Conservation (phyloP, 1,140 invertebrate genomes). For the Trypoxylus dichotomus region DNA sequence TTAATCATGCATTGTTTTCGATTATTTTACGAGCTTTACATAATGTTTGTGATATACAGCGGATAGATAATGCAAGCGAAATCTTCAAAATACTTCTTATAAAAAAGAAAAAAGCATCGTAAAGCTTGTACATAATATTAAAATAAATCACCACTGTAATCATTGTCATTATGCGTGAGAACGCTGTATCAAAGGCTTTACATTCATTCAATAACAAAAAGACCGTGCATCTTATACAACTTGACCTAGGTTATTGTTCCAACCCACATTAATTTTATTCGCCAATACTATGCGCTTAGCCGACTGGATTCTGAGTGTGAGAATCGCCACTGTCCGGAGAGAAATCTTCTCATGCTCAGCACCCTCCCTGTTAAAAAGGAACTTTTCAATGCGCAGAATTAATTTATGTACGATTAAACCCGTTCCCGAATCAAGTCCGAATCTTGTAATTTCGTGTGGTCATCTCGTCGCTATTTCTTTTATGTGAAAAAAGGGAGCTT, state of each 20-base stretch:
- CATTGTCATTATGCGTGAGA: neutral
- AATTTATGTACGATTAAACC: constrained; percentile 10
- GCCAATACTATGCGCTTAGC: neutral
- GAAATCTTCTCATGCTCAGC: constrained; percentile 12
- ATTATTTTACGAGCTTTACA: no score
- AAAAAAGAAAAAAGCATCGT: neutral
- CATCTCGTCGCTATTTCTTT: neutral
- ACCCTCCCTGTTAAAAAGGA: neutral
- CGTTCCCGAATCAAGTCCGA: neutral
- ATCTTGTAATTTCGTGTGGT: constrained; percentile 21
- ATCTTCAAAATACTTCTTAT: neutral
- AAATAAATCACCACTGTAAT: neutral
- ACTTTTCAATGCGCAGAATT: neutral
- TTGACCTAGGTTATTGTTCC: neutral
- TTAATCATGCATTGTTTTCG: no score
- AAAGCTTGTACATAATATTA: neutral
- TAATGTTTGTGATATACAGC: no score
- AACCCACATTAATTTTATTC: neutral
- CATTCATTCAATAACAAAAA: neutral
- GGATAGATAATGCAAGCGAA: no score
- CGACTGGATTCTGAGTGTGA: neutral
- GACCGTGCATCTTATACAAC: neutral
- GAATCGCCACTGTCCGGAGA: constrained; percentile 2
- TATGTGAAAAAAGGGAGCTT: neutral
- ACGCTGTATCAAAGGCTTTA: neutral